phyloP scores from a whole-genome alignment of 1,140 invertebrate species.

The Caenorhabditis brenneri region DNA sequence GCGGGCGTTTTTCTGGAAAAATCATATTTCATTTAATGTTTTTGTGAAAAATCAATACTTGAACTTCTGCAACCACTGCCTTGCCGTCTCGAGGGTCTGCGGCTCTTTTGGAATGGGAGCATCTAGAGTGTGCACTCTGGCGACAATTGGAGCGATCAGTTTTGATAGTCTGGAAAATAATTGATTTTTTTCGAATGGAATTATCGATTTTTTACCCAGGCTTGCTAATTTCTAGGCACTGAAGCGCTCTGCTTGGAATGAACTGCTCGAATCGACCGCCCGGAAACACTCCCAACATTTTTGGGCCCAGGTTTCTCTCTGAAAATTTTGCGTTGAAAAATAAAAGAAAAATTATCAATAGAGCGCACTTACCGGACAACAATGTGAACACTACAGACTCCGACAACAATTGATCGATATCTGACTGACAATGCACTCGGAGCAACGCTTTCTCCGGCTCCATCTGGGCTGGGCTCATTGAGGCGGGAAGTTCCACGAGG shows the following conservation, averaged over 20 bases:
- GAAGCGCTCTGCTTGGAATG: constrained; percentile 76
- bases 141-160: constrained; percentile 59
- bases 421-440: constrained; percentile 54
- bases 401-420: constrained; percentile 59
- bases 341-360: too few species aligned
- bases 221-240: constrained; percentile 53
- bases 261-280: constrained; percentile 93
- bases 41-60: too few species aligned
- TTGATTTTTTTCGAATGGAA: too few species aligned
- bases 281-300: constrained; percentile 90
- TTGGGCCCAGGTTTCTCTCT: constrained; percentile 83
- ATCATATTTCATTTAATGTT: too few species aligned
- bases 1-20: constrained; percentile 45
- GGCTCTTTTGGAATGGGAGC: constrained; percentile 65
- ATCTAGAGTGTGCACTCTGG: constrained; percentile 61
- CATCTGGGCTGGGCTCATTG: background rate
- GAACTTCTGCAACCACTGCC: constrained; percentile 51
- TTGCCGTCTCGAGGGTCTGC: constrained; percentile 43
- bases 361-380: constrained; percentile 73
- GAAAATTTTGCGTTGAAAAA: background rate
- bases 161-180: constrained; percentile 45
- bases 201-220: background rate
- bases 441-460: constrained; percentile 54
- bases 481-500: constrained; percentile 45
- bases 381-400: constrained; percentile 64